These are phyloP conservation scores for Globodera ellingtonae DNA, from an alignment of 1,140 invertebrate genomes.

Conservation along the genomic window DNA sequence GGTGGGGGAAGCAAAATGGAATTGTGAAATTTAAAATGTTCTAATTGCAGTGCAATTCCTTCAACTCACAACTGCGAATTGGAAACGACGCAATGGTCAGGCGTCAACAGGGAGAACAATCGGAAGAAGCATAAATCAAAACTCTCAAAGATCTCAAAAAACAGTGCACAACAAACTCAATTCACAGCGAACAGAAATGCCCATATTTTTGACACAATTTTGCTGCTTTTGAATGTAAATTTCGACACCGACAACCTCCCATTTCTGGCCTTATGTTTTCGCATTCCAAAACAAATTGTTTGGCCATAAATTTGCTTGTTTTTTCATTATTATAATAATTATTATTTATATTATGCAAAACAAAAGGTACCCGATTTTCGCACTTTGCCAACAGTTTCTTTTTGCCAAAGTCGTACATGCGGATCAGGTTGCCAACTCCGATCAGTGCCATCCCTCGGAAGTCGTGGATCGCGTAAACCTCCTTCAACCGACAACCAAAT, in stretches of 20 bases:
- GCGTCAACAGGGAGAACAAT: constrained; percentile 31
- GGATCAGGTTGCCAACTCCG: constrained; percentile 84
- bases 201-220: constrained; percentile 16
- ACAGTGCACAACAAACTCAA: background rate
- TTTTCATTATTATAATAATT: constrained; percentile 2
- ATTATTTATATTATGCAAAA: constrained; percentile 16
- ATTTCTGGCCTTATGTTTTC: background rate
- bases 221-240: background rate
- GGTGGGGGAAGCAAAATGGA: constrained; percentile 14
- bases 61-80: constrained; percentile 53
- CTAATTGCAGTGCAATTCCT: constrained; percentile 56
- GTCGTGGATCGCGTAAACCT: constrained; percentile 79
- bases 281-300: constrained; percentile 2
- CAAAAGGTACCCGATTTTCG: constrained; percentile 82
- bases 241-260: background rate
- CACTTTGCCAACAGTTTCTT: constrained; percentile 95
- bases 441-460: constrained; percentile 90
- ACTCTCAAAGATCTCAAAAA: constrained; percentile 2
- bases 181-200: background rate
- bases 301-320: constrained; percentile 17
- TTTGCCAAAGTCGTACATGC: constrained; percentile 94
- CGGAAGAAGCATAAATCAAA: constrained; percentile 30
- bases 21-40: constrained; percentile 3
- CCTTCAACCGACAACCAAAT: constrained; percentile 64
- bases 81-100: constrained; percentile 41